These are phyloP conservation scores for Alca torda DNA, from an alignment of 2,797 vertebrate species.

Conservation along the genomic window DNA sequence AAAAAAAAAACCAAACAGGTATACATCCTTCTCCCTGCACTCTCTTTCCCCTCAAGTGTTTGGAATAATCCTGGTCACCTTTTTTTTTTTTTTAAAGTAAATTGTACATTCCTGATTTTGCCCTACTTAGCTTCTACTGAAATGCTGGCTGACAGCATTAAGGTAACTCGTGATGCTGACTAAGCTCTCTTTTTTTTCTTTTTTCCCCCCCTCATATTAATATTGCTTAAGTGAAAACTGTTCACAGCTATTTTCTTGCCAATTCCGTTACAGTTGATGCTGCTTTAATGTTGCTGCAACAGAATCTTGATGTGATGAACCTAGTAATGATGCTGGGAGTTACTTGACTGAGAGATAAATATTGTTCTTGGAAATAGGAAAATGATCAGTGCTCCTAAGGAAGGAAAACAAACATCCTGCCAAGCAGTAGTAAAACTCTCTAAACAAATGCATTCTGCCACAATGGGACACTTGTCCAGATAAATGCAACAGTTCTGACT, in stretches of 20 bases:
- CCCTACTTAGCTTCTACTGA: neutral
- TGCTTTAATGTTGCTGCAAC: neutral
- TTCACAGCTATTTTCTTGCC: neutral
- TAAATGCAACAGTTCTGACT: neutral
- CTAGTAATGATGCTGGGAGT: neutral
- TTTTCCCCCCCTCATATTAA: rapidly evolving
- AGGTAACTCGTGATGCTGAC: neutral
- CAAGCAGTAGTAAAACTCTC: neutral
- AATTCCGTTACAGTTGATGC: neutral
- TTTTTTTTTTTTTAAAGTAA: neutral
- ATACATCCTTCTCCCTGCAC: neutral
- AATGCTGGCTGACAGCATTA: neutral
- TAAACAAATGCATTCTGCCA: neutral
- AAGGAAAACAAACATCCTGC: neutral
- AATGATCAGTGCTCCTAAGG: neutral
- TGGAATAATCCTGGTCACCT: neutral
- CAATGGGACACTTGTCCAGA: neutral
- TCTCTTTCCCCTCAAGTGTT: neutral
- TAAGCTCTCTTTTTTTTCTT: neutral
- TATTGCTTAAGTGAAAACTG: neutral
- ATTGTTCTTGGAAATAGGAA: neutral
- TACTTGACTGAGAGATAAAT: neutral
- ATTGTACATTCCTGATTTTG: neutral
- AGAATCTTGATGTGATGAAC: neutral
- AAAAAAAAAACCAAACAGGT: neutral